A percentile compares a stretch with the other conserved stretches of the same genome.
These are phyloP conservation scores for Amaurobius ferox DNA, from an alignment of 2,888 invertebrate genomes.

Conservation along the genomic window DNA sequence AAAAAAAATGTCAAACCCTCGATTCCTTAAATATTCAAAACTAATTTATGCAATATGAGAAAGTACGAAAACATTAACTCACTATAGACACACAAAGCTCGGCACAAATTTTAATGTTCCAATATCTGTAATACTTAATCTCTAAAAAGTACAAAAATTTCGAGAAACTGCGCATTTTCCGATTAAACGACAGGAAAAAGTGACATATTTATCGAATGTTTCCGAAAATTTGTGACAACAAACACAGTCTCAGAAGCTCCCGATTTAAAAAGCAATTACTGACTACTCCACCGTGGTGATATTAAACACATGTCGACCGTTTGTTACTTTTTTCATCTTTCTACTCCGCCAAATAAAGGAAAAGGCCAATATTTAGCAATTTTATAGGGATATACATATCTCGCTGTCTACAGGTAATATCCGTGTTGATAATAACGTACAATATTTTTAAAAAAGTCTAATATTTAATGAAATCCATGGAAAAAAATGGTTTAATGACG, in stretches of 20 bases:
- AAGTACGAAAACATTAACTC: too few species aligned
- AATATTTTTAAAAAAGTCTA: not conserved
- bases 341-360: not conserved
- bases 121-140: too few species aligned
- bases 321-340: not conserved
- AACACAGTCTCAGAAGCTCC: not conserved
- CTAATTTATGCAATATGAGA: too few species aligned
- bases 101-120: too few species aligned
- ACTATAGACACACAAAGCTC: too few species aligned
- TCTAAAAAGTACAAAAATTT: too few species aligned
- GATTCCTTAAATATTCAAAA: too few species aligned
- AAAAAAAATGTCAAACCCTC: too few species aligned
- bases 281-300: not conserved
- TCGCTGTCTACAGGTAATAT: constrained; percentile 16
- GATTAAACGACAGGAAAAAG: not conserved
- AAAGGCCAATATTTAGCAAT: not conserved
- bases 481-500: constrained; percentile 42
- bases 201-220: not conserved
- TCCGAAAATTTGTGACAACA: not conserved
- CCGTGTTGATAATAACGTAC: not conserved
- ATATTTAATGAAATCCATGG: constrained; percentile 24
- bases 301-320: not conserved
- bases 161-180: too few species aligned
- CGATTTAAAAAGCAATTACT: constrained; percentile 7
- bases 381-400: not conserved